Conservation (phyloP, 2,113 vertebrate genomes). For the Panthera uncia region DNA sequence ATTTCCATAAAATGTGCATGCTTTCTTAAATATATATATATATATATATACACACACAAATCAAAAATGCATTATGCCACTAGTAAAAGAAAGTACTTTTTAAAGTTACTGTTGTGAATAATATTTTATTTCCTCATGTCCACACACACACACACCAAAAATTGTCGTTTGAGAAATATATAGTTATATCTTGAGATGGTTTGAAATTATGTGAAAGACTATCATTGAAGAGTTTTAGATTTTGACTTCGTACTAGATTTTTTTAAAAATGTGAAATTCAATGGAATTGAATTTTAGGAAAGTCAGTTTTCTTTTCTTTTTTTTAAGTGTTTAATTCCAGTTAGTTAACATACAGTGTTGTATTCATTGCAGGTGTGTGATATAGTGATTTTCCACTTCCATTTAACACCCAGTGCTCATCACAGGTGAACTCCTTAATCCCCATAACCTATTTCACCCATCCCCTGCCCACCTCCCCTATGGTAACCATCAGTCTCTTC, state of each 20-base stretch:
- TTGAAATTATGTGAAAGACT: conserved; percentile 5
- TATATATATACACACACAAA: conserved; percentile 4
- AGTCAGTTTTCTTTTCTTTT: background rate
- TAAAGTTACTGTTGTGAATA: background rate
- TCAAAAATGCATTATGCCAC: background rate
- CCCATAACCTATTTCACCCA: background rate
- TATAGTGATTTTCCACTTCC: background rate
- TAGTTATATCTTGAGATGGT: background rate
- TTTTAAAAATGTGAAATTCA: background rate
- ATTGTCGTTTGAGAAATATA: background rate
- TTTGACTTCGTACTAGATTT: conserved; percentile 34
- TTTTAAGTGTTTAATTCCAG: background rate
- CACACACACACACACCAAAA: background rate
- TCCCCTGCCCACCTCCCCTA: background rate
- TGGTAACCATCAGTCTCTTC: background rate
- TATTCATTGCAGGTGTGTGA: background rate
- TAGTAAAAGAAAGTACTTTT: conserved; percentile 22
- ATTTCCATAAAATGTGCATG: background rate
- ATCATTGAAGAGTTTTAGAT: background rate
- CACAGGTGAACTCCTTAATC: background rate
- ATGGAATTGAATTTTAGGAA: background rate
- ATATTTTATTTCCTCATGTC: conserved; percentile 20
- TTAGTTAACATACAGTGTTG: background rate
- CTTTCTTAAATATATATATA: background rate
- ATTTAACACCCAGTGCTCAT: background rate